Conservation (phyloP, 2,797 vertebrate species). For the Triplophysa bombifrons region DNA sequence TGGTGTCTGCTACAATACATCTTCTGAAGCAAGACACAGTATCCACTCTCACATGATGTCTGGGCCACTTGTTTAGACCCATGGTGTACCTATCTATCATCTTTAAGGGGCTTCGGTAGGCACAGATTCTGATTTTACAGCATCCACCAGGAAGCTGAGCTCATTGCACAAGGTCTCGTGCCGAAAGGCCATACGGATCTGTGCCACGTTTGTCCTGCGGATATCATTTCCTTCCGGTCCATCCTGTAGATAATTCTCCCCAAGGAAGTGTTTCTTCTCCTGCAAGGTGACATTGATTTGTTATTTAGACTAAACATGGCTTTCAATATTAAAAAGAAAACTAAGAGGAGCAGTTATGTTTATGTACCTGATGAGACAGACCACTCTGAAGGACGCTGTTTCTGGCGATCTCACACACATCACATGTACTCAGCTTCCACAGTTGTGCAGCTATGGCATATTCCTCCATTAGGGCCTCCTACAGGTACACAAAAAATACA, state of each 20-base stretch:
- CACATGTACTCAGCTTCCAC: conserved; percentile 97
- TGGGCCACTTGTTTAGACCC: background rate
- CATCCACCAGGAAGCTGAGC: conserved; percentile 92
- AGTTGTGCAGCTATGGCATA: conserved; percentile 97
- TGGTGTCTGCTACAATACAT: background rate
- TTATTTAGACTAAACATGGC: background rate
- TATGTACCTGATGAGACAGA: conserved; percentile 87
- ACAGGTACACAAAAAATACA: background rate
- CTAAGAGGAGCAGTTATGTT: too few relatives aligned
- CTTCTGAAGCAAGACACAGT: background rate
- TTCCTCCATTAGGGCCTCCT: conserved; percentile 98
- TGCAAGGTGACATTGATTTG: conserved; percentile 57
- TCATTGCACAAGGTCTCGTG: conserved; percentile 93
- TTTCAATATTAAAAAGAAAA: background rate
- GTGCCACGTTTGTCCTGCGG: conserved; percentile 91
- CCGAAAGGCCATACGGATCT: conserved; percentile 95
- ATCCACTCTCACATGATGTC: background rate
- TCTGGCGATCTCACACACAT: conserved; percentile 93
- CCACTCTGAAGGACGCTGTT: conserved; percentile 96
- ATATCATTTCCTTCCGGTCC: conserved; percentile 95
- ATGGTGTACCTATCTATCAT: background rate
- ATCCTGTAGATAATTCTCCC: conserved; percentile 87
- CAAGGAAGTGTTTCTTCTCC: conserved; percentile 95
- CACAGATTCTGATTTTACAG: conserved; percentile 80
- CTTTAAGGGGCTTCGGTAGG: conserved; percentile 57